Evolutionary conservation across 2,888 invertebrate genomes (phyloP), one percentile per base, ranked within the genome.

Genomic region (Pandemis heparana): DNA sequence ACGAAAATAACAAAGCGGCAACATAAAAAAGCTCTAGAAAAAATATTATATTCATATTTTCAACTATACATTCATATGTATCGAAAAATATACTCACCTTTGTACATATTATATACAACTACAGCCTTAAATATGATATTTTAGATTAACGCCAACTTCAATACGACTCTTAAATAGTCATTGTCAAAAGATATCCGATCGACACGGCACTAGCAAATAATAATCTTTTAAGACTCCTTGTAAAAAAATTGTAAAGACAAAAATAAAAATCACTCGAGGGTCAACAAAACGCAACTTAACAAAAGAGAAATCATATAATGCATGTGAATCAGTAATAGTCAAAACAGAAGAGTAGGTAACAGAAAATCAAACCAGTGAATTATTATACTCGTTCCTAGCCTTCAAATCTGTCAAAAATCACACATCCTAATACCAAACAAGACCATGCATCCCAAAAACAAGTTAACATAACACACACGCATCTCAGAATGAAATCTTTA

Each of bases 1-100:
- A 85, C 77, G 75, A 82, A 84, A 85, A 82, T 79, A 81, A 87
- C 78, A 76, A 91, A 91, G 92, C 92, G 71, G 92, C 92, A 93
- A 92, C 86, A 82, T 80, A 92, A 88, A 83, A 69, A 90, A 92
- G 92, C 92, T 68, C 82, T 85, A 86, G 82, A 76, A 48, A 75
- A 79, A 81, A 79, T 75, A 80, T 76, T 79, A 80, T 9, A 56
- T 81, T 85, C 85, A 86, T 84, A 75, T 86, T 85, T 86, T 85
- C 79, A 84, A 75, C 86, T 87, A 88, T 62, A 78, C 76, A 77
- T 75, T 75, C 39, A 77, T 76, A 83, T 83, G 69, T 76, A 81
- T 74, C 76, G 71, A 69, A 77, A 80, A 75, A 75, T 64, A 75
- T 79, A 87, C 87, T 88, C 83, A 87, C 87, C 86, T 65, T 71